Evolutionary conservation across 2,797 vertebrate genomes (phyloP), one percentile per base, ranked within the genome.

Genomic region (Eulemur mongoz): DNA sequence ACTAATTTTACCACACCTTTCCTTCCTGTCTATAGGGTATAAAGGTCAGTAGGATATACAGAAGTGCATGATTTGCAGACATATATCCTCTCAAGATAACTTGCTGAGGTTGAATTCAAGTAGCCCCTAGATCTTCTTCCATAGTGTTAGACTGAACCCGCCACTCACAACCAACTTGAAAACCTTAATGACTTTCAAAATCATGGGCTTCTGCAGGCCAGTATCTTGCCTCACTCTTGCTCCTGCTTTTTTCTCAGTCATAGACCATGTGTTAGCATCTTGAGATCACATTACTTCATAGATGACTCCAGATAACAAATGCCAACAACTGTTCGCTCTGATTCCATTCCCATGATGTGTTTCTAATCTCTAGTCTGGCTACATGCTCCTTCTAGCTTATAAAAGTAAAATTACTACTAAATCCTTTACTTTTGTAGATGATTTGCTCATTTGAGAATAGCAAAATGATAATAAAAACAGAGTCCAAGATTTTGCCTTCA

Each of bases 381-480:
- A 32, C 3, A 63, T 8, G 0, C 38, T 94, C 8, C 30, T 80
- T 69, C 45, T 91, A n/a, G 12, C 40, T 79, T 30, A 43, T 76
- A 35, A 91, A 17, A 92, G 43, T 89, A 38, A 91, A 91, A 80
- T 67, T 38, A 63, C n/a, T 94, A 59, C 79, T 73, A 75, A 72
- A 12, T 86, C 30, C 11, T 90, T 76, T 92, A 73, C 61, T 89
- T 91, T 7, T 52, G 13, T n/a, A 43, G 61, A 87, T 89, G 32
- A 94, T 91, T 78, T 96, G 50, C 40, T 95, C 52, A 92, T 76
- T 89, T 87, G 48, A 85, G 35, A 92, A 73, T 35, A 86, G 17
- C 32, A 86, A 93, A 94, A 86, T 69, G 10, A 17, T 95, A 79
- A 73, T 91, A 52, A 52, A 94, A 84, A 87, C 80, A 73, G 23